A percentile compares a stretch with the other conserved stretches of the same genome.
These are phyloP conservation scores for Pseudolaguvia tuberculata DNA, from an alignment of 2,113 vertebrate genomes.

Conservation along the genomic window DNA sequence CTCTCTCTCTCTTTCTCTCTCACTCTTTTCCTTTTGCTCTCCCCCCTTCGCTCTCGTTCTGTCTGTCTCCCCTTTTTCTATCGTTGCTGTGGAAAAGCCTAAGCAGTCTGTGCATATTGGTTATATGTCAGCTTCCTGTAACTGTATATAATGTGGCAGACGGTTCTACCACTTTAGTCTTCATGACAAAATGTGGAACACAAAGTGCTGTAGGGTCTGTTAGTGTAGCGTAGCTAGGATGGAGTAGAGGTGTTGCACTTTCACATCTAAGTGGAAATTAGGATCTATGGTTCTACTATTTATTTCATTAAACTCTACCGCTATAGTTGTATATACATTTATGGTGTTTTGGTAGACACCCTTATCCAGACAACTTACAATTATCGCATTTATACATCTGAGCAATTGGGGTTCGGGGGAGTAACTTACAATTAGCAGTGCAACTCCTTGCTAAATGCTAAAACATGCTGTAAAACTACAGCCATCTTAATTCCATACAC, in stretches of 20 bases:
- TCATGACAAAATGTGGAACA: slow-evolving; percentile 5
- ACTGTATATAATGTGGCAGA: neutral
- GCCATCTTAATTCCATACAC: too few species aligned
- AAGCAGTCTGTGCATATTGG: slow-evolving; percentile 9
- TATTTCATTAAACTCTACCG: too few species aligned
- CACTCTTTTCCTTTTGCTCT: too few species aligned
- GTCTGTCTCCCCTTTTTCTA: neutral
- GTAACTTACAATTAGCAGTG: too few species aligned
- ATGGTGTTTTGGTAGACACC: too few species aligned
- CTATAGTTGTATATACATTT: too few species aligned
- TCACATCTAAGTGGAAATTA: neutral
- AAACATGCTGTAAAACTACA: too few species aligned
- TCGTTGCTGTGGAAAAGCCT: slow-evolving; percentile 4
- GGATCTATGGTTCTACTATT: too few species aligned
- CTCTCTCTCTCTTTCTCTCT: neutral
- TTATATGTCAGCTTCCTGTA: neutral
- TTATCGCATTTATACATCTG: too few species aligned
- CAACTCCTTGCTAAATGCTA: too few species aligned
- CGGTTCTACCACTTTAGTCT: neutral
- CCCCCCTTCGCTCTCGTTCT: neutral
- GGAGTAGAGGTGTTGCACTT: neutral
- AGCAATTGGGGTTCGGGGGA: too few species aligned
- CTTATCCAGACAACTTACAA: too few species aligned
- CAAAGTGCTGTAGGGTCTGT: neutral
- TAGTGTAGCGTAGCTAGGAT: neutral